Base-by-base conservation (phyloP, 2,797 vertebrate species). In the Phataginus tricuspis region DNA sequence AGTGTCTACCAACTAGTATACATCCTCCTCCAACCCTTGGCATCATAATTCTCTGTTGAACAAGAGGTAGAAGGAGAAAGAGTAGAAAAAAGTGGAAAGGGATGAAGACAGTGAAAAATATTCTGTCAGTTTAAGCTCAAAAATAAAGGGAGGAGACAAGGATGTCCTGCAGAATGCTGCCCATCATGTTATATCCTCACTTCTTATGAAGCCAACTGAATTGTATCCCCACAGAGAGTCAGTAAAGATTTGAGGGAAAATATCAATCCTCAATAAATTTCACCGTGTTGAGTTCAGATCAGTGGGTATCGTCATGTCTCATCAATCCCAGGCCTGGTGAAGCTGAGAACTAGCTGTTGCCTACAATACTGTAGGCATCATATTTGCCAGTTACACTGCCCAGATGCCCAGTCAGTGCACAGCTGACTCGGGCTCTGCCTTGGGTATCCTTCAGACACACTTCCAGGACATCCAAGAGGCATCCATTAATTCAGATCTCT, bases 81-180 rank as follows among this genome's bases (percentile, higher is more conserved):
- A 29, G 42, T 84, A 29, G n/a, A 63, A 68, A 21, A 85, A 64
- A 29, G 0, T 57, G 23, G 59, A n/a, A 93, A 90, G 7, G 37
- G 11, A 34, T 59, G 29, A 59, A 74, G 31, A 34, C 15, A 7
- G 59, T 95, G 74, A 94, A 94, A 97, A 69, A 16, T 1, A 87
- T 21, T 45, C n/a, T 68, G 55, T 55, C 3, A 80, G 74, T 39
- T 90, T 42, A 39, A 6, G 42, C 10, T 84, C 63, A 97, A 78
- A 53, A 94, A 77, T 80, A 82, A 97, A 96, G 71, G 7, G 68
- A 72, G 66, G 63, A 92, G 9, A 57, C 12, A 66, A 68, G 19
- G 0, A 27, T 31, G 42, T 7, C 29, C 69, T 85, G n/a, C 4
- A 95, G 94, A 97, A 93, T n/a, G 4, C 29, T 86, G 5, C 7